Evolutionary conservation across 1,140 invertebrate genomes (phyloP), one percentile per base, ranked within the genome.

Genomic region (Magallana gigas): DNA sequence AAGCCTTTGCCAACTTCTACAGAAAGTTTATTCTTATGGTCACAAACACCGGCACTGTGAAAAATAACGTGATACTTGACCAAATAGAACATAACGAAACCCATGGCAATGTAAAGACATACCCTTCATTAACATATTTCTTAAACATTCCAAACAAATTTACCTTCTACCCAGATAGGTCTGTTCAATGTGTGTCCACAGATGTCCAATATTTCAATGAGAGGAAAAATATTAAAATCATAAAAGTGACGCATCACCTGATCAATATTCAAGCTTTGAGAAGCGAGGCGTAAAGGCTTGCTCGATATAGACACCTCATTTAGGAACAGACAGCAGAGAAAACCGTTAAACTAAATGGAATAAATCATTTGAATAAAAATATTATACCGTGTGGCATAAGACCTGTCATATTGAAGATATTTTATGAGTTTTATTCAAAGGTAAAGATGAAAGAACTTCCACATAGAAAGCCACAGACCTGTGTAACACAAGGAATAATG

Each of bases 321-420:
- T 76, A 76, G 23, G 36, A 76, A 16, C 8, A 76, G 23, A 12
- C 23, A 8, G 36, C 68, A 76, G 68, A 76, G 23, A 23, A 76
- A 8, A 76, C 68, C 68, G 68, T 76, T 76, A 36, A 76, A 76
- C 68, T 76, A 29, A 29, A 29, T 29, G 23, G 36, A 76, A 76
- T 76, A 76, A 76, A 76, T 76, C 68, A 76, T 76, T 76, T 76
- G 68, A 76, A 76, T 76, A 76, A 76, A 76, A 12, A 76, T 48
- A 76, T 76, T 76, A 76, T 76, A 76, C 68, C 23, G 8, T 29
- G 11, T 76, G 68, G 68, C 68, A 76, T 76, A 76, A 76, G 68
- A 76, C 68, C 68, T 18, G 68, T 76, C 68, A 76, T 76, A 76
- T 76, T 76, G 23, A 76, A 29, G 23, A 76, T 76, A 23, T 29